These are phyloP conservation scores for Plectrocnemia conspersa DNA, from an alignment of 1,140 invertebrate genomes.

Conservation along the genomic window DNA sequence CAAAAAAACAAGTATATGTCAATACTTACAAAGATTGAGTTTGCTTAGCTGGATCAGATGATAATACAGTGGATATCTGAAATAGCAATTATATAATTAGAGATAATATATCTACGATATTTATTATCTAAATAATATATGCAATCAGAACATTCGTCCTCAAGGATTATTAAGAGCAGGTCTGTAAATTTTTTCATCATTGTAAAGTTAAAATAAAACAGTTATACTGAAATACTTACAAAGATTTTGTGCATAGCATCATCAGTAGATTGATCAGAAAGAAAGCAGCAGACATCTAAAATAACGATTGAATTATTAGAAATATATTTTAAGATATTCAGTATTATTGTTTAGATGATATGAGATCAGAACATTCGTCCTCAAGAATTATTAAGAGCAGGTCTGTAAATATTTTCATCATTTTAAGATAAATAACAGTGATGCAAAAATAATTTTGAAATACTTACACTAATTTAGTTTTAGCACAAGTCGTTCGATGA, in stretches of 20 bases:
- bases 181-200: constrained; percentile 21
- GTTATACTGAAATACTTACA: background rate
- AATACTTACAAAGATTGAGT: background rate
- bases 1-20: background rate
- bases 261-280: background rate
- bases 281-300: background rate
- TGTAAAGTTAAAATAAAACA: background rate
- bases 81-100: background rate
- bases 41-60: background rate
- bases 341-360: constrained; percentile 36
- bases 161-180: constrained; percentile 11
- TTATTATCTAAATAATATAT: constrained; percentile 38
- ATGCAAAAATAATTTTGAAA: background rate
- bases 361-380: constrained; percentile 30
- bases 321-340: constrained; percentile 3
- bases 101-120: background rate
- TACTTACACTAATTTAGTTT: background rate
- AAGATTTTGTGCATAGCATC: background rate
- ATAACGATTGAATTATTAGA: background rate
- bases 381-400: constrained; percentile 43
- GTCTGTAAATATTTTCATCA: constrained; percentile 49
- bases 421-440: constrained; percentile 5
- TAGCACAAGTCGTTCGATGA: background rate
- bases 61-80: background rate
- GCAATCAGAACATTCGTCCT: too few species aligned